Percentiles rank a stretch among this genome's conserved stretches.
phyloP scores from a whole-genome alignment of 37 sponge, comb jelly and placozoan species.

The Geodia barretti region DNA sequence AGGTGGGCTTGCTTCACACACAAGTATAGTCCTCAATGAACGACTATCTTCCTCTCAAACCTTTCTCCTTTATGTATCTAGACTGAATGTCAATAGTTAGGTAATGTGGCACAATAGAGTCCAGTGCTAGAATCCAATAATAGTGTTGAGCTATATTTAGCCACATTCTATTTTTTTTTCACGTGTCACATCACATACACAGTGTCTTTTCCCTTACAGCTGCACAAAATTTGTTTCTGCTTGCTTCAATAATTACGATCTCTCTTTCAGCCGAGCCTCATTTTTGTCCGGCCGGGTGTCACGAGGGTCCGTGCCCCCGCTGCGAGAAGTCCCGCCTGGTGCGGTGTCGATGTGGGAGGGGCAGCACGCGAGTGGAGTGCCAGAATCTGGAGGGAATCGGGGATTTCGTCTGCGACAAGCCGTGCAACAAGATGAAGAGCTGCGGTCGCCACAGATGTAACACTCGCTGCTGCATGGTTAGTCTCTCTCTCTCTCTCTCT shows the following conservation, averaged over 20 bases:
- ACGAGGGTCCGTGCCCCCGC: conserved; percentile 78
- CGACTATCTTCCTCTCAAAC: too few relatives aligned
- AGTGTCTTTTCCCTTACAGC: too few relatives aligned
- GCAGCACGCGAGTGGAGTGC: conserved; percentile 40
- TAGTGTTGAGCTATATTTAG: too few relatives aligned
- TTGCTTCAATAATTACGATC: background rate
- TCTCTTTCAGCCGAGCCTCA: conserved; percentile 53
- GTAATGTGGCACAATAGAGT: background rate
- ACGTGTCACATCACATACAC: too few relatives aligned
- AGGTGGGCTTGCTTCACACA: too few relatives aligned
- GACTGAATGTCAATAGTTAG: too few relatives aligned
- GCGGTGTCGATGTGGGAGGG: conserved; percentile 72
- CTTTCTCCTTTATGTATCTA: too few relatives aligned
- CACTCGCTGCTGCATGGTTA: conserved; percentile 72
- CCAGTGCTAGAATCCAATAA: background rate
- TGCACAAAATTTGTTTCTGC: background rate
- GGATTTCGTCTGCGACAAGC: conserved; percentile 54
- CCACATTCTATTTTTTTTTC: too few relatives aligned
- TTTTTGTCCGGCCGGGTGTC: conserved; percentile 71
- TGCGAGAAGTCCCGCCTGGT: conserved; percentile 55
- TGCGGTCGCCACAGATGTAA: conserved; percentile 92
- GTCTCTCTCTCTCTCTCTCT: conserved; percentile 8
- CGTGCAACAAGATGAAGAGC: conserved; percentile 79
- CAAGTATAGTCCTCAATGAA: too few relatives aligned
- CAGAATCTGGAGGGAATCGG: conserved; percentile 15